A percentile compares a stretch with the other conserved stretches of the same genome.
Conservation (phyloP, 2,888 invertebrate species). For the Ramazzottius varieornatus region DNA sequence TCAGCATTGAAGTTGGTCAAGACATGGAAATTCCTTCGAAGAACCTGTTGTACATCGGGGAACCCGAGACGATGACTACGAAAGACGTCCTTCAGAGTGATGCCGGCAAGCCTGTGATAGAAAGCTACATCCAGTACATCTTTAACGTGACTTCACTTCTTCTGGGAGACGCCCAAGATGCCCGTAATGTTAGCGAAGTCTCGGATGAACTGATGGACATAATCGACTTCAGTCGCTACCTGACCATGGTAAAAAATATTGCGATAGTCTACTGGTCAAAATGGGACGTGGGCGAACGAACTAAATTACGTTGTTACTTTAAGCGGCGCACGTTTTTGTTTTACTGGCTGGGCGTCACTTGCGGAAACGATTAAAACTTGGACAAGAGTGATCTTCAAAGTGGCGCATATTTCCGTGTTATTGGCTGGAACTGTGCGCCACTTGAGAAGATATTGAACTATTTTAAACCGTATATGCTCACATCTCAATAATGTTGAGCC, state of each 20-base stretch:
- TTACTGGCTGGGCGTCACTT: too few species aligned
- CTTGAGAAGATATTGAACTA: too few species aligned
- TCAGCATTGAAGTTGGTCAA: not conserved
- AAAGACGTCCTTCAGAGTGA: not conserved
- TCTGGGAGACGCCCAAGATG: not conserved
- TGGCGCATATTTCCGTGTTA: too few species aligned
- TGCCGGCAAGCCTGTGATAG: not conserved
- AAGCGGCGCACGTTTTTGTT: too few species aligned
- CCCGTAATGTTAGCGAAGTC: not conserved
- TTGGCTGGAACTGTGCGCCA: too few species aligned
- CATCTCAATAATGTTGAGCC: too few species aligned
- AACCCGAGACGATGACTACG: not conserved
- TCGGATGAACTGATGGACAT: not conserved
- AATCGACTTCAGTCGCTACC: not conserved
- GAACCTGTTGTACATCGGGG: not conserved
- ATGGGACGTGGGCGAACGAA: too few species aligned
- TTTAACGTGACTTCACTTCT: not conserved
- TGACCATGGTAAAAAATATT: not conserved
- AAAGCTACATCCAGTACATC: not conserved
- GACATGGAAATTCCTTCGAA: not conserved
- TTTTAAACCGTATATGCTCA: too few species aligned
- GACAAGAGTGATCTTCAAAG: too few species aligned
- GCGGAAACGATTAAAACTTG: too few species aligned
- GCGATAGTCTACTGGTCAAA: too few species aligned
- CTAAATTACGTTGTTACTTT: too few species aligned